Percentiles rank a stretch among this genome's conserved stretches.
Conservation (phyloP, 2,888 invertebrate genomes). For the Sylvicola cinctus region DNA sequence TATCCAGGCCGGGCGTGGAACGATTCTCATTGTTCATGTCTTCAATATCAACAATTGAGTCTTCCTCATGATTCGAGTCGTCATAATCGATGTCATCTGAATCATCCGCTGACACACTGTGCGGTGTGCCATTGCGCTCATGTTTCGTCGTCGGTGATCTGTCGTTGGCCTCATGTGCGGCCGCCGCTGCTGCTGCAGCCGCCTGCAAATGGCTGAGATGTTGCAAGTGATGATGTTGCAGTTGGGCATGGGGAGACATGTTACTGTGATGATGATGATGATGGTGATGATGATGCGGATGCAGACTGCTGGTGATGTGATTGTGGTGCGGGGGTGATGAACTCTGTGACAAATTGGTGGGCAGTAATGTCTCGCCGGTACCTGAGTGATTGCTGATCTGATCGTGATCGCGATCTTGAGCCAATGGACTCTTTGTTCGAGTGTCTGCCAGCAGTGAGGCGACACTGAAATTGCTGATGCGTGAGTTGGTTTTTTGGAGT, state of each 20-base stretch:
- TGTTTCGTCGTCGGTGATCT: conserved; percentile 14
- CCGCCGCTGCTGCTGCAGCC: conserved; percentile 7
- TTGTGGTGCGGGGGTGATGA: conserved; percentile 4
- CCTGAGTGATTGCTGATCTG: conserved; percentile 9
- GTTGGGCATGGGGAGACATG: conserved; percentile 8
- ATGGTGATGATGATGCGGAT: not conserved
- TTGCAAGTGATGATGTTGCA: conserved; percentile 3
- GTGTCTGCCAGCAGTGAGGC: conserved; percentile 73
- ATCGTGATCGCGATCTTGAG: conserved; percentile 9
- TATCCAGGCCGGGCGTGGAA: conserved; percentile 23
- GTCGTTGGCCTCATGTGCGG: conserved; percentile 11
- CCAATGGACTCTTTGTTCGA: conserved; percentile 31
- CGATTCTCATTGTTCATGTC: conserved; percentile 41
- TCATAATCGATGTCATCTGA: conserved; percentile 26
- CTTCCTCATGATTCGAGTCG: conserved; percentile 22
- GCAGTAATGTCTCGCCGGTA: not conserved
- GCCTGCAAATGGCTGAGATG: not conserved
- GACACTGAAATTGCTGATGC: conserved; percentile 64
- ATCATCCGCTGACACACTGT: conserved; percentile 19
- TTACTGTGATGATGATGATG: conserved; percentile 5
- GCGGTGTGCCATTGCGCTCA: conserved; percentile 22
- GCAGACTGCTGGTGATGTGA: conserved; percentile 5
- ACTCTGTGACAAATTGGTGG: conserved; percentile 5
- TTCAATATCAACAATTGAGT: conserved; percentile 63
- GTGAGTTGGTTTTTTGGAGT: conserved; percentile 33